phyloP scores from a whole-genome alignment of 2,113 vertebrate species.

The Micronisus gabar region DNA sequence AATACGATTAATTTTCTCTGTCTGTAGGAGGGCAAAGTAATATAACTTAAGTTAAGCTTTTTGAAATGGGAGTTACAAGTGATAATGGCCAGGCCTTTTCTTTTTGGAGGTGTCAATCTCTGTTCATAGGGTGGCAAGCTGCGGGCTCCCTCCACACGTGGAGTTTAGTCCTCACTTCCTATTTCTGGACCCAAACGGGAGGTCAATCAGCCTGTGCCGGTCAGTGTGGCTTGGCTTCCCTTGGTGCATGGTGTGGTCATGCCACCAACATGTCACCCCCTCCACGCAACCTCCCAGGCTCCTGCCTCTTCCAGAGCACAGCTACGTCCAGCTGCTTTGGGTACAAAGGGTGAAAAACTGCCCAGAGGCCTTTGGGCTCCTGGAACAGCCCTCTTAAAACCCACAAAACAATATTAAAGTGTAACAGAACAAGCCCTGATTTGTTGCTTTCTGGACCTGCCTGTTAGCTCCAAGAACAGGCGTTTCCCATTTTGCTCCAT shows the following conservation, averaged over 20 bases:
- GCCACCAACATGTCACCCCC: neutral
- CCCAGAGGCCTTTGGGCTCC: neutral
- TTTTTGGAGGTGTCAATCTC: neutral
- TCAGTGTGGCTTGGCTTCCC: neutral
- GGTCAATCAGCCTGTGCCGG: neutral
- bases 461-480: too few relatives aligned
- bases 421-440: neutral
- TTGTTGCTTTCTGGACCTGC: neutral
- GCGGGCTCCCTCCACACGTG: rapidly evolving
- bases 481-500: neutral
- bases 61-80: neutral
- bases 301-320: neutral
- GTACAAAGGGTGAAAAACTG: neutral
- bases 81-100: neutral
- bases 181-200: neutral
- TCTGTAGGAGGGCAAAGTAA: neutral
- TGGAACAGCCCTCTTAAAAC: neutral
- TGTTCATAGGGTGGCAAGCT: neutral
- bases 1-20: neutral
- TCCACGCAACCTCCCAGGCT: neutral
- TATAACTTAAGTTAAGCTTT: neutral
- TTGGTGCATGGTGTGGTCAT: rapidly evolving
- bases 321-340: neutral
- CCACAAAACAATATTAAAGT: neutral
- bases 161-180: neutral